Evolutionary conservation across 2,888 invertebrate genomes (phyloP).

Genomic region (Xanthia icteritia): DNA sequence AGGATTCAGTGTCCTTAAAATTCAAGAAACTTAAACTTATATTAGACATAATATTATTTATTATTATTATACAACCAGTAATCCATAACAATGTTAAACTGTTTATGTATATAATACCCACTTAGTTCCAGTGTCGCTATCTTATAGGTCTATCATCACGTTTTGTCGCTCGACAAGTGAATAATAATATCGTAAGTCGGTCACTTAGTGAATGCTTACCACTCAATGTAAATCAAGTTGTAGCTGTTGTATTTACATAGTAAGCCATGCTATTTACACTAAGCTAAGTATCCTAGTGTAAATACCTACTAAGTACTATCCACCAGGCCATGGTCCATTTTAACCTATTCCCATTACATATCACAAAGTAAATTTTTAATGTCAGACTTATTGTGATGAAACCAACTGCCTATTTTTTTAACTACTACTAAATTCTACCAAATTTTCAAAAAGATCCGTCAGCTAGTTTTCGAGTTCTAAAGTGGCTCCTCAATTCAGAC

Average conservation of each 20-base stretch:
- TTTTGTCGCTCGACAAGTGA: slow-evolving; percentile 44
- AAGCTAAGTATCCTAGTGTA: background rate
- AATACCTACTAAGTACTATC: background rate
- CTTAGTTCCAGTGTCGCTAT: slow-evolving; percentile 46
- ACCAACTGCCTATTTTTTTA: no score
- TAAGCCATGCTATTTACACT: background rate
- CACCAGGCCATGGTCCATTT: background rate
- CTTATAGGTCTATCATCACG: slow-evolving; percentile 55
- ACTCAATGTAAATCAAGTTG: slow-evolving; percentile 27
- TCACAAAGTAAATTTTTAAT: no score
- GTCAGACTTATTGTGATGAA: no score
- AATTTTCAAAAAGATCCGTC: no score
- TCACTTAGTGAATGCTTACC: slow-evolving; percentile 44
- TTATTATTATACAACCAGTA: slow-evolving; percentile 4
- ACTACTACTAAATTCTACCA: no score
- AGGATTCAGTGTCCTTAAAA: background rate
- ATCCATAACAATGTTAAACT: slow-evolving; percentile 34
- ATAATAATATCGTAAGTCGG: slow-evolving; percentile 45
- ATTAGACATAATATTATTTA: background rate
- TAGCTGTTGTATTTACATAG: slow-evolving; percentile 9
- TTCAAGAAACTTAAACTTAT: background rate
- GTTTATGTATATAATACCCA: slow-evolving; percentile 12
- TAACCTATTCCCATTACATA: background rate
- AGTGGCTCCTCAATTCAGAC: no score
- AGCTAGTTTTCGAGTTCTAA: no score